Conservation (phyloP, 2,113 vertebrate genomes). For the Pomatorhinus ruficollis region DNA sequence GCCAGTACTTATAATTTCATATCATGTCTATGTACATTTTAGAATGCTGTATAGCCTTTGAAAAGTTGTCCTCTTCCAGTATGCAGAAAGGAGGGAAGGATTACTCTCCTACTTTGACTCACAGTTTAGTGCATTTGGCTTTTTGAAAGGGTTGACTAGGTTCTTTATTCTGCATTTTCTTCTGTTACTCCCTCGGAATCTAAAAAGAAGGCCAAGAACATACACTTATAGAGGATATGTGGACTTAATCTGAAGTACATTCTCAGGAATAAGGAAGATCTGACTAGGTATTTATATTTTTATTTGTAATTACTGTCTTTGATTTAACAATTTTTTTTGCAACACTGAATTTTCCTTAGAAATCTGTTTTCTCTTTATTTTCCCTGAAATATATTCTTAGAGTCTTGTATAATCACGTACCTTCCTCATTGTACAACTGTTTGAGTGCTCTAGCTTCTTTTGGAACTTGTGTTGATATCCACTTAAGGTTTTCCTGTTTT, state of each 20-base stretch:
- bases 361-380: background rate
- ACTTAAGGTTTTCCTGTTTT: background rate
- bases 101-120: background rate
- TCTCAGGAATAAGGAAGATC: background rate
- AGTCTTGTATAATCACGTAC: background rate
- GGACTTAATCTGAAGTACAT: background rate
- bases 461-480: background rate
- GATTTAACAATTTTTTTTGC: background rate
- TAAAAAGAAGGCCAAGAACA: background rate
- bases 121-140: background rate
- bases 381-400: background rate
- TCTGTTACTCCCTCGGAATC: background rate
- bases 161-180: background rate
- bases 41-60: background rate
- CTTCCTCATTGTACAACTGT: background rate
- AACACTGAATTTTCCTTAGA: background rate
- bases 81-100: background rate
- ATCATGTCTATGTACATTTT: background rate
- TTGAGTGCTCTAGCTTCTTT: background rate
- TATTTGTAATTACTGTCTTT: background rate
- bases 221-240: background rate
- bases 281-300: background rate
- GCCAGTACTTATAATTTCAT: background rate
- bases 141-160: background rate
- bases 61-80: background rate